A percentile compares a stretch with the other conserved stretches of the same genome.
Evolutionary conservation across 2,797 vertebrate genomes (phyloP).

Genomic region (Sebastes flavidus): DNA sequence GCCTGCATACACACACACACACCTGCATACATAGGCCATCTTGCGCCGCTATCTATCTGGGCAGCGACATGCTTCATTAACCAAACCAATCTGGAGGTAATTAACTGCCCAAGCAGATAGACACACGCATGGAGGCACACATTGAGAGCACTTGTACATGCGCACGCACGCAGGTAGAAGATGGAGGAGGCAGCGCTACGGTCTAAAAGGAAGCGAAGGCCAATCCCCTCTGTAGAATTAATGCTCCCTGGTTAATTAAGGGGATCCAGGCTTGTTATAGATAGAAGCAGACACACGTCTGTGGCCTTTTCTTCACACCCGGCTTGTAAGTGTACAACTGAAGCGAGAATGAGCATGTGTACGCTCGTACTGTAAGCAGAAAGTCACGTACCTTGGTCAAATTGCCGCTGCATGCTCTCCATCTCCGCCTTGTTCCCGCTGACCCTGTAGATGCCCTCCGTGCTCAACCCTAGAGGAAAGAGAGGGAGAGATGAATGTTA

Average conservation of each 20-base stretch:
- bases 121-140: slow-evolving; percentile 40
- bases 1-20: slow-evolving; percentile 16
- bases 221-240: slow-evolving; percentile 56
- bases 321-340: not conserved
- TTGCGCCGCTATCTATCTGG: slow-evolving; percentile 61
- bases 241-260: slow-evolving; percentile 68
- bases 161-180: slow-evolving; percentile 39
- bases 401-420: slow-evolving; percentile 95
- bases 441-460: slow-evolving; percentile 95
- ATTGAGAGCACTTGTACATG: slow-evolving; percentile 30
- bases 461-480: slow-evolving; percentile 84
- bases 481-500: not conserved
- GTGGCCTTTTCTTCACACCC: not conserved
- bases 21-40: slow-evolving; percentile 20
- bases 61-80: slow-evolving; percentile 81
- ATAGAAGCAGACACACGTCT: slow-evolving; percentile 16
- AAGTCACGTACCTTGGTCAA: slow-evolving; percentile 89
- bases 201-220: slow-evolving; percentile 50
- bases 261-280: slow-evolving; percentile 45
- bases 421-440: slow-evolving; percentile 97
- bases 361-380: not conserved
- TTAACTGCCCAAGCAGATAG: slow-evolving; percentile 76
- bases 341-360: not conserved
- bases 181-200: slow-evolving; percentile 42
- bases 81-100: slow-evolving; percentile 84